A percentile compares a stretch with the other conserved stretches of the same genome.
These are phyloP conservation scores for Pantelozetes paolii DNA, from an alignment of 2,888 invertebrate genomes.

Conservation along the genomic window DNA sequence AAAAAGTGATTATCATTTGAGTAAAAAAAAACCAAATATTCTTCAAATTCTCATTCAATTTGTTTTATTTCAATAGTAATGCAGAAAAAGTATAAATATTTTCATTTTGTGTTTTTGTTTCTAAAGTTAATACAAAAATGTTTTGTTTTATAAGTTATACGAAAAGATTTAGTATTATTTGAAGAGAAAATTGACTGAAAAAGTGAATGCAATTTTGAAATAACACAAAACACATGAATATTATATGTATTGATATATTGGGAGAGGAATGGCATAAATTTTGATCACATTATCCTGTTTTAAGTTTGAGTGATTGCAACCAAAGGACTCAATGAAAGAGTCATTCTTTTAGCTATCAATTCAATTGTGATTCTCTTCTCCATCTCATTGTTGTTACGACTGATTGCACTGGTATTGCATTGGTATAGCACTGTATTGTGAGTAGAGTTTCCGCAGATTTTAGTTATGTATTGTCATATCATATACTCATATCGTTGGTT, in stretches of 20 bases:
- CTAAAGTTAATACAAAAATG: too few species aligned
- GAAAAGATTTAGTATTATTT: too few species aligned
- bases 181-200: too few species aligned
- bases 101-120: too few species aligned
- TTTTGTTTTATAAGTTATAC: too few species aligned
- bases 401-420: conserved; percentile 20
- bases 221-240: not conserved
- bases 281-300: conserved; percentile 34
- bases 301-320: conserved; percentile 34
- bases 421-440: conserved; percentile 8
- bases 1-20: too few species aligned
- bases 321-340: not conserved
- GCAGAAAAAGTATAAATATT: too few species aligned
- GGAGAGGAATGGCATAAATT: conserved; percentile 23
- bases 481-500: conserved; percentile 17
- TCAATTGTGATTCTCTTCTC: conserved; percentile 9
- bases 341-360: conserved; percentile 18
- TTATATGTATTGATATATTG: not conserved
- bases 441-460: conserved; percentile 32
- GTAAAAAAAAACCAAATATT: too few species aligned
- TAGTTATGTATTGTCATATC: conserved; percentile 37
- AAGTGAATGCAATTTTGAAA: not conserved
- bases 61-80: too few species aligned
- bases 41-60: too few species aligned
- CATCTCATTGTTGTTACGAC: conserved; percentile 33